phyloP scores from a whole-genome alignment of 1,140 invertebrate genomes.

The Leptinotarsa lineolata region DNA sequence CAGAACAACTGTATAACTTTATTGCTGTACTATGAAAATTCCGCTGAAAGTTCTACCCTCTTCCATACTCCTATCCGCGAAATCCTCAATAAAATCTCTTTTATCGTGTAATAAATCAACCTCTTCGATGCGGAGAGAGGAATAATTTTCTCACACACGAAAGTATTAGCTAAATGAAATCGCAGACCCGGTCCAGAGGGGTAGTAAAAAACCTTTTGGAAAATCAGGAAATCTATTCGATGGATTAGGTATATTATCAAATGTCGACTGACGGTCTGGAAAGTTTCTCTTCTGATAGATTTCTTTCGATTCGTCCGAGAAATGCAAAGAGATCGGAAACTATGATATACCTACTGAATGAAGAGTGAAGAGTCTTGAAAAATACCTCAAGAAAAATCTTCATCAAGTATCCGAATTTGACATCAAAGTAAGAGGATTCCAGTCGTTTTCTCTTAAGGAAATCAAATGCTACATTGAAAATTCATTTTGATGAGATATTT shows the following conservation, averaged over 20 bases:
- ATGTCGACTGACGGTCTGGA: too few species aligned
- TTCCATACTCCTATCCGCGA: too few species aligned
- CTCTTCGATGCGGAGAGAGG: neutral
- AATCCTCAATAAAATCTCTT: constrained; percentile 5
- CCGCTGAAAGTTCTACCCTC: too few species aligned
- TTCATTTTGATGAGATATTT: too few species aligned
- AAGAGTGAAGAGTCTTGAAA: too few species aligned
- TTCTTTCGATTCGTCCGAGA: neutral
- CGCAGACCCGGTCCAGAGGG: neutral
- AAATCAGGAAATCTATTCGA: constrained; percentile 6
- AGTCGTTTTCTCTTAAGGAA: too few species aligned
- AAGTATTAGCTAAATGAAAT: constrained; percentile 7
- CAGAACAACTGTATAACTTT: neutral
- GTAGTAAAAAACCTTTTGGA: constrained; percentile 13
- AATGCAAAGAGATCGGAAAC: neutral
- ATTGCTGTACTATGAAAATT: neutral
- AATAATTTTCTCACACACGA: constrained; percentile 1
- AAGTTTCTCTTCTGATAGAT: constrained; percentile 1
- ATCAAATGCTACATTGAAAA: too few species aligned
- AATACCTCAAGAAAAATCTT: too few species aligned
- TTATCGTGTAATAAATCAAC: constrained; percentile 12
- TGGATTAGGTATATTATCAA: neutral
- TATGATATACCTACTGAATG: neutral
- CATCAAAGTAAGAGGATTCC: too few species aligned
- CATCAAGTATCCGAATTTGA: too few species aligned